These are phyloP conservation scores for Acromyrmex echinatior DNA, from an alignment of 1,140 invertebrate genomes.

Conservation along the genomic window DNA sequence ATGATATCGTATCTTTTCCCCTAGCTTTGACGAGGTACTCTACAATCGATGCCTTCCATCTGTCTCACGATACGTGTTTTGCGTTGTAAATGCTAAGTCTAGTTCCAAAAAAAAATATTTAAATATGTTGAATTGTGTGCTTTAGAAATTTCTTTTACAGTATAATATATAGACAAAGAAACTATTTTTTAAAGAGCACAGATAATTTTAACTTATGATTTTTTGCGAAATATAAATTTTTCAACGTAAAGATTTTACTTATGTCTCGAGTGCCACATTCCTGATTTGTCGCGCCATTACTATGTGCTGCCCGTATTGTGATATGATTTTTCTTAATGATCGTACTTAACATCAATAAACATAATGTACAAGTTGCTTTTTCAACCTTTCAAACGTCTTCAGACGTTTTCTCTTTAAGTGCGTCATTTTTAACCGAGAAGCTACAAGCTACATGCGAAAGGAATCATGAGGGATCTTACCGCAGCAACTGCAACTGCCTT, in stretches of 20 bases:
- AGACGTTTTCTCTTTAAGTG: constrained; percentile 8
- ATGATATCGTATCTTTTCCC: constrained; percentile 53
- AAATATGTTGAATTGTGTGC: not conserved
- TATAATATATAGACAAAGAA: too few species aligned
- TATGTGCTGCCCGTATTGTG: not conserved
- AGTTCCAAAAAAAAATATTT: not conserved
- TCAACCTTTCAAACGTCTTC: constrained; percentile 23
- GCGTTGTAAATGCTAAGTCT: not conserved
- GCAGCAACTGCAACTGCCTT: constrained; percentile 57
- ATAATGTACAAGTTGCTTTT: constrained; percentile 57
- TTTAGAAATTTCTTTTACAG: not conserved
- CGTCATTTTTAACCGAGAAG: constrained; percentile 35
- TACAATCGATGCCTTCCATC: constrained; percentile 50
- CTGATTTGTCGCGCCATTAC: not conserved
- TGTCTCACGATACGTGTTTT: constrained; percentile 26
- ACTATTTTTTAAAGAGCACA: too few species aligned
- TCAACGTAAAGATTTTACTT: not conserved
- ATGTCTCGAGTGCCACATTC: not conserved
- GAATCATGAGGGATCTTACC: constrained; percentile 33
- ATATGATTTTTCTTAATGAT: constrained; percentile 47
- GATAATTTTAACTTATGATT: too few species aligned
- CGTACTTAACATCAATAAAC: constrained; percentile 1
- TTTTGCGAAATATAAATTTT: not conserved
- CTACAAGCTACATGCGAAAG: constrained; percentile 39
- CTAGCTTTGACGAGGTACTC: constrained; percentile 49